Evolutionary conservation across 2,113 vertebrate species (phyloP).

Genomic region (Butorides virescens): DNA sequence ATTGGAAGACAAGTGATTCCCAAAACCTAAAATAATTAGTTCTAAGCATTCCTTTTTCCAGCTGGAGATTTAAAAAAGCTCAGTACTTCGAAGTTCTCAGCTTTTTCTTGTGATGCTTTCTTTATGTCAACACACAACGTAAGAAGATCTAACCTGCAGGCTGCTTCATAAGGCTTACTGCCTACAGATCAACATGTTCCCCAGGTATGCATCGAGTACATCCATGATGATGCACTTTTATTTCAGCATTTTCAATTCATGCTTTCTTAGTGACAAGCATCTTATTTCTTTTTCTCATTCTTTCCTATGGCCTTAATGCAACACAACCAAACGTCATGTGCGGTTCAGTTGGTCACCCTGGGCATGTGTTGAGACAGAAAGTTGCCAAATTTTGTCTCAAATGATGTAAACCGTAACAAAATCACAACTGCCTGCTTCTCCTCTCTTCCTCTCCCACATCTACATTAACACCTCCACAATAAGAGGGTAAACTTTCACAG

Average conservation of each 20-base stretch:
- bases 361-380: not conserved
- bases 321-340: not conserved
- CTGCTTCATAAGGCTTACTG: not conserved
- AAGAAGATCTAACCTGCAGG: not conserved
- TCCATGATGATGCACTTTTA: not conserved
- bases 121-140: not conserved
- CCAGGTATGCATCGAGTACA: not conserved
- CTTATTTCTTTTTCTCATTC: not conserved
- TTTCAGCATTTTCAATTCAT: not conserved
- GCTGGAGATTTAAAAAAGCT: not conserved
- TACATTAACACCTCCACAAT: not conserved
- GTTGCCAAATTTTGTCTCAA: not conserved
- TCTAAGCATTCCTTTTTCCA: not conserved
- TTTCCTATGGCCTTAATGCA: not conserved
- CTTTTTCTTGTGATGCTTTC: not conserved
- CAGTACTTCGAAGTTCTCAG: not conserved
- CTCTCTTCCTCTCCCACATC: not conserved
- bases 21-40: not conserved
- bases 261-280: not conserved
- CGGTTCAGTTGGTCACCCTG: not conserved
- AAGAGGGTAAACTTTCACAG: not conserved
- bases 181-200: not conserved
- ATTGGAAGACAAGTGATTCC: not conserved
- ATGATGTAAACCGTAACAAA: not conserved
- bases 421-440: not conserved